Evolutionary conservation across 2,113 vertebrate species (phyloP).

Genomic region (Nothobranchius kuhntae): DNA sequence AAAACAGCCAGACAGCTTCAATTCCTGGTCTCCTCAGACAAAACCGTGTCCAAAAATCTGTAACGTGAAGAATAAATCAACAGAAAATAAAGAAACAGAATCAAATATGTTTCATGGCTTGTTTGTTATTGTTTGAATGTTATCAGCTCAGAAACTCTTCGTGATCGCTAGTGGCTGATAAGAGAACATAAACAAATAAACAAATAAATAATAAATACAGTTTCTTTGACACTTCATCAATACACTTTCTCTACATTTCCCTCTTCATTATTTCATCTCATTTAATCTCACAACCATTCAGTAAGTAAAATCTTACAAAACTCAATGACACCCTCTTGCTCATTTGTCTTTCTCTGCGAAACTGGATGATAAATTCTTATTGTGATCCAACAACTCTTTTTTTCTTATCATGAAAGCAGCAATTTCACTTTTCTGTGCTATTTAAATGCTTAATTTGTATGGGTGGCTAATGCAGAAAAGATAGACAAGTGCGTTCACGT

Average conservation of each 20-base stretch:
- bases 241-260: background rate
- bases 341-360: conserved; percentile 3
- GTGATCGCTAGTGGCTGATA: conserved; percentile 1
- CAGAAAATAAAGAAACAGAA: background rate
- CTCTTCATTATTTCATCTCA: background rate
- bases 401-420: background rate
- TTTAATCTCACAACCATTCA: background rate
- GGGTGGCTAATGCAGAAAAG: no score
- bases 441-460: no score
- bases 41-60: no score
- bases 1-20: no score
- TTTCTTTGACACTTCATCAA: background rate
- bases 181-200: conserved; percentile 15
- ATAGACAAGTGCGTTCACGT: no score
- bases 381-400: conserved; percentile 9
- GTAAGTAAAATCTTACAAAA: conserved; percentile 15
- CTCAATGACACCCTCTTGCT: background rate
- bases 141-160: no score
- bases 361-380: background rate
- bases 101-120: no score
- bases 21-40: no score
- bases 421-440: background rate
- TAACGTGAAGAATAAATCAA: background rate
- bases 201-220: no score
- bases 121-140: no score